Evolutionary conservation across 2,797 vertebrate species (phyloP).

Genomic region (Monodelphis domestica): DNA sequence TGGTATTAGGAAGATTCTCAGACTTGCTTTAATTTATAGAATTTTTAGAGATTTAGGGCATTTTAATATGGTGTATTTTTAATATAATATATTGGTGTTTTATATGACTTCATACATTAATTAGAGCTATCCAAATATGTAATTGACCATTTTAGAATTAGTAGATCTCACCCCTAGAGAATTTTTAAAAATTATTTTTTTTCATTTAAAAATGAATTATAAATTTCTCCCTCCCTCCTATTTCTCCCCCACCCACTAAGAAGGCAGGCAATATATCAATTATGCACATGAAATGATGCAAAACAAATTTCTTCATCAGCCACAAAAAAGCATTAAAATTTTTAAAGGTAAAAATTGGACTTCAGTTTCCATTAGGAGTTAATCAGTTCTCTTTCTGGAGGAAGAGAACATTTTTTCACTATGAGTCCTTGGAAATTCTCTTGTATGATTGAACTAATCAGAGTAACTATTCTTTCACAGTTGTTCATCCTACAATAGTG

Average conservation of each 20-base stretch:
- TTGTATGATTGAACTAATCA: background rate
- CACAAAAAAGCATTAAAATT: background rate
- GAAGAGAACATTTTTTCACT: background rate
- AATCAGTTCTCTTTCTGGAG: background rate
- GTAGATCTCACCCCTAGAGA: background rate
- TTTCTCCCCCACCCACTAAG: background rate
- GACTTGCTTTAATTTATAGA: background rate
- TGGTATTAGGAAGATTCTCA: background rate
- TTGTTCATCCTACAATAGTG: background rate
- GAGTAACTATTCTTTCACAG: background rate
- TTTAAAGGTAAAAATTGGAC: background rate
- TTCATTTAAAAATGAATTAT: background rate
- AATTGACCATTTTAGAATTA: background rate
- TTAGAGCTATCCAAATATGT: background rate
- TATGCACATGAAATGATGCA: background rate
- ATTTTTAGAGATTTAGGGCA: background rate
- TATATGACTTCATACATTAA: background rate
- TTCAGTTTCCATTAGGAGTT: background rate
- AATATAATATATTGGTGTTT: too few relatives aligned
- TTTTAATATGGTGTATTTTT: background rate
- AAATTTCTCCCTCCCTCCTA: background rate
- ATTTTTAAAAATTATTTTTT: background rate
- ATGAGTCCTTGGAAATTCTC: background rate
- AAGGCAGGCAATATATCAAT: background rate
- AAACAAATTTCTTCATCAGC: background rate